phyloP scores from a whole-genome alignment of 1,140 invertebrate species.

The Euwallacea similis region DNA sequence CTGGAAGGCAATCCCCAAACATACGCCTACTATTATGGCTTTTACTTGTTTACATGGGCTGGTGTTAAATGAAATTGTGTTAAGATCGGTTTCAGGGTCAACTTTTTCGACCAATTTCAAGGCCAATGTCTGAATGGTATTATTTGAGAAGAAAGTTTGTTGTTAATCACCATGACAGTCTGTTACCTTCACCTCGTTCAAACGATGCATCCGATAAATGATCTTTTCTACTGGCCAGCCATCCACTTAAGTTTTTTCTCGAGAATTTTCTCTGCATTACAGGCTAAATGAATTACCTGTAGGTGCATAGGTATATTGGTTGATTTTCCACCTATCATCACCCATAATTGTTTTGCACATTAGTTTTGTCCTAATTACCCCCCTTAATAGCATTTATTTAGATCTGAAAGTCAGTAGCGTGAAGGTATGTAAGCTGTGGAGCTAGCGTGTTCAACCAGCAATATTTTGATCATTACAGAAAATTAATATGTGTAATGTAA shows the following conservation, averaged over 20 bases:
- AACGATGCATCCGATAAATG: not conserved
- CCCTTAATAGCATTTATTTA: slow-evolving; percentile 3
- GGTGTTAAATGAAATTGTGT: no score
- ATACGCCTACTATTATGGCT: no score
- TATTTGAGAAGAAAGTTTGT: slow-evolving; percentile 18
- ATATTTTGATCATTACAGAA: slow-evolving; percentile 23
- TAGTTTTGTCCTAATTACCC: slow-evolving; percentile 18
- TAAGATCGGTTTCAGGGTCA: slow-evolving; percentile 8
- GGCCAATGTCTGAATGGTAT: slow-evolving; percentile 17
- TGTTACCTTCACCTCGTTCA: slow-evolving; percentile 19
- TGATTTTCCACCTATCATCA: slow-evolving; percentile 3
- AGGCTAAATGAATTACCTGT: no score
- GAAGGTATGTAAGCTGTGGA: slow-evolving; percentile 18
- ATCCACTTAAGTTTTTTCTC: not conserved
- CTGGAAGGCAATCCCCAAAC: no score
- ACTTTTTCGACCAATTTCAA: slow-evolving; percentile 15
- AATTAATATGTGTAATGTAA: slow-evolving; percentile 19
- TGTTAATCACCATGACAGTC: slow-evolving; percentile 11
- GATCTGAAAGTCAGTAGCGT: slow-evolving; percentile 15
- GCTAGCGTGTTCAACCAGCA: slow-evolving; percentile 17
- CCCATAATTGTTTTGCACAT: no score
- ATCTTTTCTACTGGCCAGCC: not conserved
- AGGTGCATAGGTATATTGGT: no score
- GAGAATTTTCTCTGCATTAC: not conserved
- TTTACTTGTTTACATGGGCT: no score